Percentiles rank a stretch among this genome's conserved stretches.
These are phyloP conservation scores for Hydropsyche tenuis DNA, from an alignment of 1,140 invertebrate species.

Conservation along the genomic window DNA sequence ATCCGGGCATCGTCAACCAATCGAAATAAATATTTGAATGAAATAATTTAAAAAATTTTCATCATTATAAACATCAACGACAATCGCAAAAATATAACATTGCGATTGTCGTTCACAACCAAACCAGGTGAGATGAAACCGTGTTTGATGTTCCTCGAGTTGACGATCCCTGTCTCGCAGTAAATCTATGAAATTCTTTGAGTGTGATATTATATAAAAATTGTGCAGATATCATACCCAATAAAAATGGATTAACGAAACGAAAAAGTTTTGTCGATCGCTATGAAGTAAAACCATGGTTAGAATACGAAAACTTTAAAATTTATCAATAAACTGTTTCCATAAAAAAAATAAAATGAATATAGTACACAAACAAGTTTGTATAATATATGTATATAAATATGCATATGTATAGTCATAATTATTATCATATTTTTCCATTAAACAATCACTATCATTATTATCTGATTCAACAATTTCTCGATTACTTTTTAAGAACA, in stretches of 20 bases:
- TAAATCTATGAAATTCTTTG: neutral
- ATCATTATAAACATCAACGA: neutral
- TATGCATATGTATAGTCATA: constrained; percentile 35
- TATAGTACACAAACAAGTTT: constrained; percentile 50
- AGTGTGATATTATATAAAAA: constrained; percentile 21
- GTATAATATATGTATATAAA: constrained; percentile 44
- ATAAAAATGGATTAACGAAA: constrained; percentile 44
- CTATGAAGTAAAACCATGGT: constrained; percentile 42
- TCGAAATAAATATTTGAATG: neutral
- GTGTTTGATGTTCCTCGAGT: neutral
- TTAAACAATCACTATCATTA: constrained; percentile 49
- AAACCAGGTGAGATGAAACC: constrained; percentile 21
- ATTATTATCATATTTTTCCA: constrained; percentile 46
- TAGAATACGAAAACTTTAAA: constrained; percentile 45
- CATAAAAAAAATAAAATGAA: constrained; percentile 50
- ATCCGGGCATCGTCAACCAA: constrained; percentile 2
- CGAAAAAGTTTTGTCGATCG: constrained; percentile 33
- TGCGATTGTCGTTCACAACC: neutral
- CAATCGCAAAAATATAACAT: constrained; percentile 21
- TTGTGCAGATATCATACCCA: constrained; percentile 40
- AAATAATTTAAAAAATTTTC: neutral
- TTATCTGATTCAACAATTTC: constrained; percentile 50
- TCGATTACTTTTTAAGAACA: constrained; percentile 49
- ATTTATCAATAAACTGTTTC: constrained; percentile 44
- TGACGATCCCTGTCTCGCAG: neutral